Base-by-base conservation (phyloP, 2,113 vertebrate genomes). In the Origma solitaria region DNA sequence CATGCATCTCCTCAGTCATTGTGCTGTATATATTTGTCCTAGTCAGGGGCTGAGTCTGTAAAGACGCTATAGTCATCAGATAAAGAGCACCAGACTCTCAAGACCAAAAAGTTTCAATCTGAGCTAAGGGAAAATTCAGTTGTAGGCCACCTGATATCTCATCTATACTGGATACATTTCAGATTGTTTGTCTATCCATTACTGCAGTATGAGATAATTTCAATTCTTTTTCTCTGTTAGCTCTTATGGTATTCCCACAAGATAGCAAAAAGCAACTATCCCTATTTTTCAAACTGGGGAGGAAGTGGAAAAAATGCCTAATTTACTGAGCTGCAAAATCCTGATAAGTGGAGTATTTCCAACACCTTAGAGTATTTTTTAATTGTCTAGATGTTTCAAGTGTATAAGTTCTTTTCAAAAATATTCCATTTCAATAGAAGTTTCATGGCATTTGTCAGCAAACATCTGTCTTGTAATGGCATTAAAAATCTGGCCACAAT, bases 161-260 rank as follows among this genome's bases (percentile, higher is more conserved):
- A n/a, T 1, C 0, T 61, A 10, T 53, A 25, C 28, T 72, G 14
- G 27, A 40, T 57, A 28, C 2, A n/a, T 70, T 83, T 77, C 22
- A 53, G 24, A 8, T 44, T 7, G 15, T 81, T 94, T 86, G 6
- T 80, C 28, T 86, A 9, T 49, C 28, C 3, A 10, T 86, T 86
- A 70, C 28, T 6, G 4, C 14, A 65, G 13, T 33, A 62, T 51
- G 20, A 15, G 17, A 53, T 57, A 57, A 81, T 53, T 37, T 27
- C 18, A 60, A 0, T 0, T 7, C 31, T 62, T 80, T 81, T 80
- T 18, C 23, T 33, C 4, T 61, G 10, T 58, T 64, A 44, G 17
- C 82, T 82, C 24, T 79, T 19, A 56, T 9, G 6, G 5, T 64
- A 68, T 23, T 86, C 6, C 37, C 20, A 31, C 1, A 9, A 66